phyloP scores from a whole-genome alignment of 2,113 vertebrate genomes.

The Gadus chalcogrammus region DNA sequence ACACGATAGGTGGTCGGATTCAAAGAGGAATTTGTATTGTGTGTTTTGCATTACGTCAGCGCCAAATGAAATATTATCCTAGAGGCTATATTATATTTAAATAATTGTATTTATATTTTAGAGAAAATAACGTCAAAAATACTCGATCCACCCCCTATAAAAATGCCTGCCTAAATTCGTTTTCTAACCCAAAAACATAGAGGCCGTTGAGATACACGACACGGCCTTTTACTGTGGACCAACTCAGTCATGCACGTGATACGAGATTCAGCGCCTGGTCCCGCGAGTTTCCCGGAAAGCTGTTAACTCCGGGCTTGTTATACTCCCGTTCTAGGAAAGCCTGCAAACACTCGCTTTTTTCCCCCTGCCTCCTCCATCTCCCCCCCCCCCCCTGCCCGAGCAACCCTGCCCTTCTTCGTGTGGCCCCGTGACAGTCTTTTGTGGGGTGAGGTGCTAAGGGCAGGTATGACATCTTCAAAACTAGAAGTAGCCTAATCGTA shows the following conservation, averaged over 20 bases:
- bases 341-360: background rate
- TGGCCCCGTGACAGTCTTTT: background rate
- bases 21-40: background rate
- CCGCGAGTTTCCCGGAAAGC: background rate
- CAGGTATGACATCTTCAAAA: too few relatives aligned
- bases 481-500: too few relatives aligned
- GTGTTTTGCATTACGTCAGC: too few relatives aligned
- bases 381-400: background rate
- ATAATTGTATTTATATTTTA: background rate
- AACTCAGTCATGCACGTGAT: background rate
- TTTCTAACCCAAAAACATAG: too few relatives aligned
- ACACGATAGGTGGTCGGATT: background rate
- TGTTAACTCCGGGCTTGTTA: background rate
- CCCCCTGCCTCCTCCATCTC: background rate
- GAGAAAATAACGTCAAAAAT: background rate
- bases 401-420: background rate
- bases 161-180: too few relatives aligned
- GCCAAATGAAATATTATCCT: too few relatives aligned
- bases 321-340: background rate
- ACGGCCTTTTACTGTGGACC: too few relatives aligned
- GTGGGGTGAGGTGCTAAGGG: too few relatives aligned
- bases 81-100: background rate
- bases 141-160: too few relatives aligned
- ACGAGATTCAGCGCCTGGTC: background rate
- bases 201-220: too few relatives aligned